Evolutionary conservation across 1,140 invertebrate genomes (phyloP), one percentile per base, ranked within the genome.

Genomic region (Anastrepha obliqua): DNA sequence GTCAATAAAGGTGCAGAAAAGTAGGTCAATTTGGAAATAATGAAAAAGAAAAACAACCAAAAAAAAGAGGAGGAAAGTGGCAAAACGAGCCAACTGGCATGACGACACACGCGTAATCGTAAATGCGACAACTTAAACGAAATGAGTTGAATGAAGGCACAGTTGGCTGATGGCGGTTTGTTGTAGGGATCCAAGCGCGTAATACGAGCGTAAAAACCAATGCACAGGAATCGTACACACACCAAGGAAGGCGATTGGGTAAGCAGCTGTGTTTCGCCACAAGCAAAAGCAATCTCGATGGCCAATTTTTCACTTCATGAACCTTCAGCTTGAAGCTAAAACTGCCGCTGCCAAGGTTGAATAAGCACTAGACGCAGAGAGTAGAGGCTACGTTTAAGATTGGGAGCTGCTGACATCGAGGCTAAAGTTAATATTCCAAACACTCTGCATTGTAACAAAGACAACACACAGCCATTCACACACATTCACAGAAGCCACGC

Each of bases 1-100:
- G 74, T 81, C 47, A 81, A 81, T 81, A 81, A 81, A 81, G 74
- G 74, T 81, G 74, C 74, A 81, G 74, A 55, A 81, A 81, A 81
- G 74, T 81, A 81, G 74, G 74, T 81, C 74, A 81, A 81, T 55
- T 55, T 81, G 15, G 8, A 20, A 81, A 55, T 81, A 81, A 55
- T 81, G 74, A 81, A 81, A 58, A 55, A 81, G 74, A 81, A 74
- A 74, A 74, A 44, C 70, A 74, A 74, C 47, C 15, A 20, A 81
- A 42, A 58, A 15, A 15, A n/a, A 62, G 60, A 62, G 51, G 60
- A 81, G 55, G 47, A 81, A 81, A 81, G 55, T 20, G 74, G 74
- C n/a, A 81, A 55, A 55, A 81, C 47, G 47, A n/a, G 51, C 20
- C 74, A 81, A 51, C 74, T 13, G 44, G 29, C 17, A 20, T 55